phyloP scores from a whole-genome alignment of 2,113 vertebrate genomes.

The Thomomys bottae region DNA sequence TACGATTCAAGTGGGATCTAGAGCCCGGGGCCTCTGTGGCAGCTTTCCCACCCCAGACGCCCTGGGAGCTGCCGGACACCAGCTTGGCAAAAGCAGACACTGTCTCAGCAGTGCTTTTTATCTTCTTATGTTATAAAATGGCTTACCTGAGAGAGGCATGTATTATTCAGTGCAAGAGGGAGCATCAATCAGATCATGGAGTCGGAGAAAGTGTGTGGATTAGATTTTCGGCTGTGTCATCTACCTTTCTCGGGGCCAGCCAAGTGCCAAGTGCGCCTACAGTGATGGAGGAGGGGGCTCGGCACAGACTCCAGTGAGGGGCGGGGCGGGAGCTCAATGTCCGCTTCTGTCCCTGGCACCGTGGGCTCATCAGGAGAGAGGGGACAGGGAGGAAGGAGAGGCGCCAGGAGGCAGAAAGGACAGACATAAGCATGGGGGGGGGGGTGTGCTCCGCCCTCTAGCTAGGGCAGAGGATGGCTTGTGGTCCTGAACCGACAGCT shows the following conservation, averaged over 20 bases:
- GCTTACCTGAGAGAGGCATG: slow-evolving; percentile 86
- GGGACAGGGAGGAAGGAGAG: neutral
- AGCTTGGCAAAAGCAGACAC: slow-evolving; percentile 67
- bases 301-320: slow-evolving; percentile 64
- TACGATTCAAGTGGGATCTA: slow-evolving; percentile 77
- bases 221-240: slow-evolving; percentile 47
- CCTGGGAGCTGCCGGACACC: slow-evolving; percentile 70
- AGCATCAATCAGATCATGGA: slow-evolving; percentile 65
- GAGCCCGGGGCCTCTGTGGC: slow-evolving; percentile 73
- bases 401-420: neutral
- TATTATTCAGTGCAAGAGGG: slow-evolving; percentile 82
- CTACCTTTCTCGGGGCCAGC: slow-evolving; percentile 61
- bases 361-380: neutral
- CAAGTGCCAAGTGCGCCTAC: slow-evolving; percentile 67
- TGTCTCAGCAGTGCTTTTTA: slow-evolving; percentile 58
- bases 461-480: slow-evolving; percentile 80
- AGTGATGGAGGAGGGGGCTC: slow-evolving; percentile 68
- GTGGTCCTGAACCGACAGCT: slow-evolving; percentile 77
- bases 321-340: slow-evolving; percentile 16
- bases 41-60: slow-evolving; percentile 65
- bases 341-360: slow-evolving; percentile 61
- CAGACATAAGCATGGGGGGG: neutral
- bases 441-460: slow-evolving; percentile 71
- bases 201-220: slow-evolving; percentile 43
- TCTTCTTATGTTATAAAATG: slow-evolving; percentile 78